These are phyloP conservation scores for Limnothrissa miodon DNA, from an alignment of 2,113 vertebrate genomes.

Conservation along the genomic window DNA sequence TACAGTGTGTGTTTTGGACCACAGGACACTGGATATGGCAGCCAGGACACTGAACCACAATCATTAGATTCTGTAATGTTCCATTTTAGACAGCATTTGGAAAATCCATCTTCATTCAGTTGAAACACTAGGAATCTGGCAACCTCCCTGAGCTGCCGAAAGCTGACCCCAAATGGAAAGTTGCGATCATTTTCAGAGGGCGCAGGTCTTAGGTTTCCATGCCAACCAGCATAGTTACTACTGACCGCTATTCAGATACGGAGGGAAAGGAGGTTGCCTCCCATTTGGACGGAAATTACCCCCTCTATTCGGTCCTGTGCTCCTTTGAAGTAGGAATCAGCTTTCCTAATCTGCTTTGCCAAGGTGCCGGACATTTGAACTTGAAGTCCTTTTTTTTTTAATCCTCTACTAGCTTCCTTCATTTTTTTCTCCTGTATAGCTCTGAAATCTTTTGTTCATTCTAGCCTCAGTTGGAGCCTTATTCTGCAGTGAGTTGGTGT, in stretches of 20 bases:
- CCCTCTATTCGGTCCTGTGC: conserved; percentile 18
- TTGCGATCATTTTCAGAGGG: conserved; percentile 16
- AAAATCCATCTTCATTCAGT: conserved; percentile 60
- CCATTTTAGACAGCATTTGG: conserved; percentile 56
- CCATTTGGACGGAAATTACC: conserved; percentile 41
- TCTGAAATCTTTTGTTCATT: not conserved
- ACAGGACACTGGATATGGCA: conserved; percentile 37
- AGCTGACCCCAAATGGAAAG: conserved; percentile 26
- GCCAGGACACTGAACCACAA: conserved; percentile 44
- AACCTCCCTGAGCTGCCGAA: not conserved
- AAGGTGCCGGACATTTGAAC: conserved; percentile 46
- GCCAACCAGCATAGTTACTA: conserved; percentile 37
- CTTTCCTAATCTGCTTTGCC: conserved; percentile 46
- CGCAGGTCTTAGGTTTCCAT: conserved; percentile 42
- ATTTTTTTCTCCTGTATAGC: not conserved
- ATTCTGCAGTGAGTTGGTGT: conserved; percentile 9
- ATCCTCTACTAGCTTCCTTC: conserved; percentile 11
- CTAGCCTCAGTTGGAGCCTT: not conserved
- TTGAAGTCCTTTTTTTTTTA: conserved; percentile 24
- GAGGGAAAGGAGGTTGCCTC: conserved; percentile 33
- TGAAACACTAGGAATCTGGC: conserved; percentile 13
- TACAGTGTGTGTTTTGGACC: conserved; percentile 45
- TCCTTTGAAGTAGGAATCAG: conserved; percentile 54
- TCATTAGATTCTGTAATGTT: conserved; percentile 50
- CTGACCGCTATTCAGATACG: conserved; percentile 24